phyloP scores from a whole-genome alignment of 2,888 invertebrate species.

The Aromia moschata region DNA sequence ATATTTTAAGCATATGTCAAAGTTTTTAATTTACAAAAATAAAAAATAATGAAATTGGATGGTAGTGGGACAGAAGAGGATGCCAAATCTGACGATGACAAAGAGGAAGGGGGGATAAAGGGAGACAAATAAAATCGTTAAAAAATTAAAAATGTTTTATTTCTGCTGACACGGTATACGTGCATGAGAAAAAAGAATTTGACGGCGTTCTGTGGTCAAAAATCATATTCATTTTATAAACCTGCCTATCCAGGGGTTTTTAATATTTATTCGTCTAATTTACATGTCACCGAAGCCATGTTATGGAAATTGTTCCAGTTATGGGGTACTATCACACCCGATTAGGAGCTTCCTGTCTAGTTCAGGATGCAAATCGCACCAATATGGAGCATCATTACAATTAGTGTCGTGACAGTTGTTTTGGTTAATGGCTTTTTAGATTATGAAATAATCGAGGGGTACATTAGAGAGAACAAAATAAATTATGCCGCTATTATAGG shows the following conservation, averaged over 20 bases:
- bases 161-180: too few relatives aligned
- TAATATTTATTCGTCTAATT: not conserved
- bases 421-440: constrained; percentile 35
- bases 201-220: not conserved
- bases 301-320: not conserved
- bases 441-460: constrained; percentile 35
- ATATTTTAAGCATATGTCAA: too few relatives aligned
- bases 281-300: not conserved
- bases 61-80: too few relatives aligned
- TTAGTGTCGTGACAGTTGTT: not conserved
- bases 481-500: constrained; percentile 40
- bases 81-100: not conserved
- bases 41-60: too few relatives aligned
- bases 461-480: constrained; percentile 41
- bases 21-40: too few relatives aligned
- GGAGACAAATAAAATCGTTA: too few relatives aligned
- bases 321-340: not conserved
- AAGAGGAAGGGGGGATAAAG: too few relatives aligned
- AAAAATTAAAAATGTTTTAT: too few relatives aligned
- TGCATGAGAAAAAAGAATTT: not conserved
- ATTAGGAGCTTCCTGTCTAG: too few relatives aligned
- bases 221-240: not conserved
- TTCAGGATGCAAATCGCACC: constrained; percentile 17
- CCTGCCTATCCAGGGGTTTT: too few relatives aligned
- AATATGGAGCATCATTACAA: constrained; percentile 1